Evolutionary conservation across 2,888 invertebrate genomes (phyloP), one percentile per base, ranked within the genome.

Genomic region (Teinopalpus imperialis): DNA sequence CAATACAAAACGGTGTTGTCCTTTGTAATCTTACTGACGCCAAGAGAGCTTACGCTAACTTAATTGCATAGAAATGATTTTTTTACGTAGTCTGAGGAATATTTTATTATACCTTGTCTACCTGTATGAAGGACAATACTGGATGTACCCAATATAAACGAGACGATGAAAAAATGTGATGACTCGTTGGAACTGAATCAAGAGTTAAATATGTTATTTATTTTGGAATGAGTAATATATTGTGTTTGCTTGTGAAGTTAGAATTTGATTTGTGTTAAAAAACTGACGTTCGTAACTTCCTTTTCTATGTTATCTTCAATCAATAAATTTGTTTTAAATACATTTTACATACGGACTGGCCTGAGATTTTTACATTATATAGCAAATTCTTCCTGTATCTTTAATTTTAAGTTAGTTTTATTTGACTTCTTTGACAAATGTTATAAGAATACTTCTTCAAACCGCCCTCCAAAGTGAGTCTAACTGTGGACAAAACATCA

Each of bases 21-120:
- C 75, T 74, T 81, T 83, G 83, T 86, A 83, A 87, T 85, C 82
- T 77, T 68, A 61, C 79, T 85, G 87, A 87, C 87, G 87, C 87
- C 87, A 85, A 61, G 56, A 74, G 73, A 77, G 77, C 75, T 83
- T 70, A 83, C 69, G 72, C 66, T 58, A 63, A 78, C 75, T 83
- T 88, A 87, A 88, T 88, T 87, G 86, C 81, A 82, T 83, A 66
- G 70, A 70, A 80, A 76, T 72, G 51, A 62, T 68, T 76, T 81
- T 80, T 80, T 80, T 72, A 57, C 60, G 59, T 60, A 48, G 54
- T 53, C 60, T 55, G 70, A 63, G 74, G 78, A 82, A 82, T 80
- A 75, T 76, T 81, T 80, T 81, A 77, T 81, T 75, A 69, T 77
- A 71, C 63, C 67, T 65, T 68, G 70, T 81, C 82, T 87, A 87